Conservation (phyloP, 2,797 vertebrate genomes). For the Ceryle rudis region DNA sequence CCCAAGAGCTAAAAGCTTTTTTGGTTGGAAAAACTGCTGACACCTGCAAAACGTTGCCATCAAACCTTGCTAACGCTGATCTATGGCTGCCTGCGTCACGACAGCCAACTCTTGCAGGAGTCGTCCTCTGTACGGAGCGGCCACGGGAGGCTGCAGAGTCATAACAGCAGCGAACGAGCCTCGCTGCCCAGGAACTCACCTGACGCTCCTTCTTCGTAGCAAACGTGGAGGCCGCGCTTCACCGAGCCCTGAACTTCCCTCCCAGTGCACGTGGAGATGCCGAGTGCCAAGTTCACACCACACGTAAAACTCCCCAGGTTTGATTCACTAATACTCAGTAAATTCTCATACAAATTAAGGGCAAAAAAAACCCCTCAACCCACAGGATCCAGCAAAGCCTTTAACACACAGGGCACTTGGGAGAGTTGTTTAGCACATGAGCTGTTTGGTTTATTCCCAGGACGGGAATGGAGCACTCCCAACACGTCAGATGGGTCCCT, state of each 20-base stretch:
- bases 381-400: not conserved
- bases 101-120: not conserved
- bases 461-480: not conserved
- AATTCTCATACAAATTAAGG: not conserved
- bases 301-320: fast-evolving
- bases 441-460: not conserved
- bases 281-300: not conserved
- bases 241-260: not conserved
- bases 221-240: fast-evolving
- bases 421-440: not conserved
- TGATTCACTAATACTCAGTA: not conserved
- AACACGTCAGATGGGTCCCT: not conserved
- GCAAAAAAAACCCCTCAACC: not conserved
- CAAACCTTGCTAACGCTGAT: not conserved
- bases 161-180: not conserved
- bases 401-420: not conserved
- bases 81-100: not conserved
- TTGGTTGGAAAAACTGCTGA: conserved; percentile 33
- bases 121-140: fast-evolving
- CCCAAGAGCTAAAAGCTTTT: conserved; percentile 69
- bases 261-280: fast-evolving
- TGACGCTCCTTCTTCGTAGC: fast-evolving
- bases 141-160: not conserved
- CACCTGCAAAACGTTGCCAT: not conserved
- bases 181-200: fast-evolving